Base-by-base conservation (phyloP, 2,888 invertebrate species). In the Andrena bicolor region DNA sequence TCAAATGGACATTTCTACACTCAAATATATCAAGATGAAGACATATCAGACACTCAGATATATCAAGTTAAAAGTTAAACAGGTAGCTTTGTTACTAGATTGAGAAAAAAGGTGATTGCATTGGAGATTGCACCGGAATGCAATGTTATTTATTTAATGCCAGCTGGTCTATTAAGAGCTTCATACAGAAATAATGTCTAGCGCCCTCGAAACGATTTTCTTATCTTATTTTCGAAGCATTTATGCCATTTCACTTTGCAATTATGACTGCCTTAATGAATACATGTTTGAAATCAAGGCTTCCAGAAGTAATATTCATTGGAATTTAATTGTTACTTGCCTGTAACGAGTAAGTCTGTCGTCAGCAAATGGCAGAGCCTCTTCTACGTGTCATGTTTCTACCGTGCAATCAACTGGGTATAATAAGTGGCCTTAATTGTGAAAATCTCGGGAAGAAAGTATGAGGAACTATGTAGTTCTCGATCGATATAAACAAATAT, bases 341-440 rank as follows among this genome's bases (percentile, higher is more conserved):
- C 23, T 35, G 13, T 48, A 66, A 30, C 20, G 41, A 56, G 6
- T n/a, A 10, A 4, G 16, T 63, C 2, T 4, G 35, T 58, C 6
- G 6, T 26, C 20, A n/a, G 6, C 5, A 13, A 35, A n/a, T 16
- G 23, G 32, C 23, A 48, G 20, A 64, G 32, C 13, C 20, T 26
- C 58, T 6, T 56, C 26, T 20, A 58, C 20, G 68, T 32, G 13
- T 49, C 61, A 20, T 8, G 10, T 49, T 13, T 16, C 5, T 65
- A 16, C 8, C 41, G 4, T 48, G 41, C 30, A 41, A 73, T 65
- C 28, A 32, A 26, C 13, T 20, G 28, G 13, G 23, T 35, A 64
- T 65, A 73, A 65, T 73, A 56, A n/a, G 16, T 41, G 6, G 41
- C 23, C n/a, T 66, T 61, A 68, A 75, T 78, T 75, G 49, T 41